A percentile compares a stretch with the other conserved stretches of the same genome.
These are phyloP conservation scores for Pyxicephalus adspersus DNA, from an alignment of 2,113 vertebrate genomes.

Conservation along the genomic window DNA sequence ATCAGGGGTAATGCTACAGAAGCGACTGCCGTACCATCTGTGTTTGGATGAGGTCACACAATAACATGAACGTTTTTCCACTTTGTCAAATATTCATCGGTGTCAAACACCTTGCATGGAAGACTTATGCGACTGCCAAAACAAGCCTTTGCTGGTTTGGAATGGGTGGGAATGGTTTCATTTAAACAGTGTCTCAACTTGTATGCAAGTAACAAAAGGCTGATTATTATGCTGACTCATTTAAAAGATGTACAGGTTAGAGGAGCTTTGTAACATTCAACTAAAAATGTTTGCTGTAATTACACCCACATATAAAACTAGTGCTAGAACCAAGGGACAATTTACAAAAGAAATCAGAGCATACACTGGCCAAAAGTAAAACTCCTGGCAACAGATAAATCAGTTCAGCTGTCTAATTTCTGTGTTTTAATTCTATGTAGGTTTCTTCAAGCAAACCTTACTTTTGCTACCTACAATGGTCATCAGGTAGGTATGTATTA, in stretches of 20 bases:
- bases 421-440: too few relatives aligned
- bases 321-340: too few relatives aligned
- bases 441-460: too few relatives aligned
- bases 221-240: constrained; percentile 39
- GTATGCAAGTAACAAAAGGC: not conserved
- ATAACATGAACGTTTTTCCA: not conserved
- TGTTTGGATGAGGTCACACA: not conserved
- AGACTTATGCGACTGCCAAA: not conserved
- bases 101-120: not conserved
- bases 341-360: too few relatives aligned
- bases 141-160: constrained; percentile 16
- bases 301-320: not conserved
- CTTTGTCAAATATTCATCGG: not conserved
- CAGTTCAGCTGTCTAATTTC: too few relatives aligned
- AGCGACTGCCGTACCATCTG: too few relatives aligned
- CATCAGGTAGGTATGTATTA: too few relatives aligned
- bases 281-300: not conserved
- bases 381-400: too few relatives aligned
- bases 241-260: not conserved
- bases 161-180: constrained; percentile 21
- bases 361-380: too few relatives aligned
- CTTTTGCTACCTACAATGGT: too few relatives aligned
- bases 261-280: too few relatives aligned
- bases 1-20: too few relatives aligned
- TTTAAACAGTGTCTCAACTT: constrained; percentile 16